Base-by-base conservation (phyloP, 92 coral and sea anemone species). In the Phenganax marumi region DNA sequence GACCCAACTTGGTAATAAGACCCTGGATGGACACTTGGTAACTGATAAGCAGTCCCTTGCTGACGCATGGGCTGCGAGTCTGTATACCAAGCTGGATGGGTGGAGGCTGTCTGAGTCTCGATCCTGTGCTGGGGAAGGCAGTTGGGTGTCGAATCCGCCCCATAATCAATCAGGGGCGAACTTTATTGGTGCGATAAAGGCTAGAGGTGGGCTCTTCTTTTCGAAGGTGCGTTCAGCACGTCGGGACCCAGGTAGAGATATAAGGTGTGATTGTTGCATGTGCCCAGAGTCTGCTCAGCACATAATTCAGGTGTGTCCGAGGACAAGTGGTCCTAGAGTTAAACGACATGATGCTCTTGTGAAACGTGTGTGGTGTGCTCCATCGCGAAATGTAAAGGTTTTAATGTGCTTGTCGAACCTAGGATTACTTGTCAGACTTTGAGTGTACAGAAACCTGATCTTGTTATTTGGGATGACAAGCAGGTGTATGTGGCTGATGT, bases 391-490 rank as follows among this genome's bases (percentile, higher is more conserved):
- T 51, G n/a, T n/a, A n/a, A n/a, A n/a, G 85, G 85, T n/a, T 73
- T 19, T 49, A 21, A 50, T 9, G 56, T 52, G 11, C 8, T 73
- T 46, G 57, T 73, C 50, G 78, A 73, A 39, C 78, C 78, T 12
- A 73, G 78, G 25, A 73, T 73, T 3, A n/a, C 18, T 49, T 46
- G 78, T 49, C 57, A 24, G 12, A 73, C 57, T 48, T 49, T 72
- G 72, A 74, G 86, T 54, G 21, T 73, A 8, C 69, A 73, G 11
- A 83, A 83, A 48, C 86, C 86, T 62, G 82, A 83, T 64, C 80
- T 73, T 21, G 63, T 83, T 18, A 21, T 75, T 46, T 73, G 62
- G 18, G 47, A 73, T 26, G 81, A 82, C 46, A 39, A 69, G 19
- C 10, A 26, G 68, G 86, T 81, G 19, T 51, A 39, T 51, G 86